Base-by-base conservation (phyloP, 2,113 vertebrate genomes). In the Epinephelus fuscoguttatus region DNA sequence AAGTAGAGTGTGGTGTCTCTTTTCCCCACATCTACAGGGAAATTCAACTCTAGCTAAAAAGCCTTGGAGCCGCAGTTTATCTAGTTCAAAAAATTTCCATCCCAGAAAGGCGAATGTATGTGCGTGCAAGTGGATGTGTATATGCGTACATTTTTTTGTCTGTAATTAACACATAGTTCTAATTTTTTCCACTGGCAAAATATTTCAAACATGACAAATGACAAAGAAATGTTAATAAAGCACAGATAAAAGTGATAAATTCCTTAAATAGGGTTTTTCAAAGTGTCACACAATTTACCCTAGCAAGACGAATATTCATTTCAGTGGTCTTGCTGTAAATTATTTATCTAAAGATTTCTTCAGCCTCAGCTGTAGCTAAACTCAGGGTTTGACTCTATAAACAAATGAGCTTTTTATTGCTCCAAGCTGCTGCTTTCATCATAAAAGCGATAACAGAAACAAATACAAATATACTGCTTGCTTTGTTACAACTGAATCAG, bases 11-110 rank as follows among this genome's bases (percentile, higher is more conserved):
- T 0, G 79, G 89, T 91, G 84, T 94, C 92, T 84, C 75, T 91
- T 93, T 93, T 84, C 86, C 80, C 67, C 63, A 80, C 66, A 83
- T 92, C 76, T 49, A 68, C 33, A 71, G 87, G 79, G 92, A 95
- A 89, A 94, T 81, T 82, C 57, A 91, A 91, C 73, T 84, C 79
- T 19, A 3, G 49, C 63, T 19, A 0, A 59, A 81, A 83, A 74
- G 13, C 70, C 53, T 47, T 37, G 27, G n/a, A 70, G 67, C 18
- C 27, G 4, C 55, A 63, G n/a, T 91, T 81, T 57, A 75, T 78
- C 25, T 70, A 55, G 76, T 42, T 30, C 1, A 2, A 55, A 76
- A 78, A 74, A 55, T 55, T 84, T 84, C 77, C 77, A 87, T 13
- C 78, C 50, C 25, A 74, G 14, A 73, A 25, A 60, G 40, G 25